Conservation (phyloP, 2,797 vertebrate genomes). For the Sebastes variabilis region DNA sequence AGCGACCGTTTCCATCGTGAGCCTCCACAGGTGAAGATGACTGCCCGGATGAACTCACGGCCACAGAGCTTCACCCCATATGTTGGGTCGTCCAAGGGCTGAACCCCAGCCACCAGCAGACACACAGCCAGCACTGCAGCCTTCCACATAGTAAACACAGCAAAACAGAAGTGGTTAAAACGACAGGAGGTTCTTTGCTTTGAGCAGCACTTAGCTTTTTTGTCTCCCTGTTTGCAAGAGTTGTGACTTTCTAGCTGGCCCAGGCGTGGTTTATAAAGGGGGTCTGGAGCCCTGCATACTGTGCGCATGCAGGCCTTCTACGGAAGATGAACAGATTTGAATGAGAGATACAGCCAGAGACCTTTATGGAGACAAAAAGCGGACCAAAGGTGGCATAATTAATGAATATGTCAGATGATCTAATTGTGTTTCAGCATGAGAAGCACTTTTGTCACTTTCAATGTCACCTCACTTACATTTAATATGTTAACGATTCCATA, state of each 20-base stretch:
- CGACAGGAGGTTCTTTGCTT: neutral
- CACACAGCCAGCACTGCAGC: slow-evolving; percentile 72
- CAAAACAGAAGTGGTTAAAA: neutral
- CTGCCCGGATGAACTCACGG: slow-evolving; percentile 89
- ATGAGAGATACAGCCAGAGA: slow-evolving; percentile 75
- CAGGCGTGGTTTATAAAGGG: slow-evolving; percentile 78
- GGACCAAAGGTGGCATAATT: slow-evolving; percentile 77
- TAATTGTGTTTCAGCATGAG: slow-evolving; percentile 53
- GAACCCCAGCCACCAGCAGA: slow-evolving; percentile 78
- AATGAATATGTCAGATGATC: slow-evolving; percentile 56
- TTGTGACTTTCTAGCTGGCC: slow-evolving; percentile 57
- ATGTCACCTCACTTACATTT: neutral
- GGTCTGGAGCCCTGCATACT: slow-evolving; percentile 37
- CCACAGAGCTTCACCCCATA: slow-evolving; percentile 90
- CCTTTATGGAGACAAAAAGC: slow-evolving; percentile 84
- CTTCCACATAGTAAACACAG: slow-evolving; percentile 75
- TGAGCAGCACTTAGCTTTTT: slow-evolving; percentile 29
- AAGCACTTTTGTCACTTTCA: slow-evolving; percentile 30
- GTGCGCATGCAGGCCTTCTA: slow-evolving; percentile 43
- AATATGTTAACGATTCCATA: neutral
- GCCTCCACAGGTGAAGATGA: slow-evolving; percentile 91
- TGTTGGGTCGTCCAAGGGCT: slow-evolving; percentile 73
- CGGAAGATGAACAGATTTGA: slow-evolving; percentile 65
- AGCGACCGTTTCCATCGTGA: slow-evolving; percentile 87
- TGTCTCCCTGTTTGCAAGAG: slow-evolving; percentile 47